Base-by-base conservation (phyloP, 2,888 invertebrate species). In the Athalia circularis region DNA sequence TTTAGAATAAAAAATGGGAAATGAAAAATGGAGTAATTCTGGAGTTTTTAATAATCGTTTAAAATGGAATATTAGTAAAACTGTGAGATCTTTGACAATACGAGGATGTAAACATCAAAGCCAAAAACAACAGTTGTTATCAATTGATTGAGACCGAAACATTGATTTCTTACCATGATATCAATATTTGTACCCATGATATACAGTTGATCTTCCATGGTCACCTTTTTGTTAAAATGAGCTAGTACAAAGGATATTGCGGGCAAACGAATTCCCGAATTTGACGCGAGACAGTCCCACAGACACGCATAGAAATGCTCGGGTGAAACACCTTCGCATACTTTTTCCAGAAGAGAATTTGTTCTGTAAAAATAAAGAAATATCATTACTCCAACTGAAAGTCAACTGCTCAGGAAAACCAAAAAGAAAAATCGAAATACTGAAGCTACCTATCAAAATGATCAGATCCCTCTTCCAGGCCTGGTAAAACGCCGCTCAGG, bases 401-500 rank as follows among this genome's bases (percentile, higher is more conserved):
- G n/a, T 54, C 8, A 54, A 54, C 54, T 11, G 8, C 0, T 8
- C 54, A 54, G n/a, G 54, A 4, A 67, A 67, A 67, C 45, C 4
- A 13, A 48, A 54, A 54, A 70, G 29, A 0, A 54, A 59, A 4
- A 59, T 59, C 59, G 4, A 64, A 45, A 64, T 64, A 45, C 11
- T 64, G 43, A 67, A 50, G 8, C 88, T 92, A 91, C 95, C 94
- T 92, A 80, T 96, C 95, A 90, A 94, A 95, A 89, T 95, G 95
- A 90, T 97, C 96, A 45, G 96, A 94, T 9, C 96, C 96, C 86
- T 95, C 95, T 88, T 97, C 97, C 80, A 97, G 92, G 9, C 97
- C 97, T n/a, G 96, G 95, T 80, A 98, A 91, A 67, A 97, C 94
- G 8, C 96, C 97, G 83, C 96, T 94, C n/a, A 98, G 91, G 87